phyloP scores from a whole-genome alignment of 2,113 vertebrate species.

The Notarius lentiginosus region DNA sequence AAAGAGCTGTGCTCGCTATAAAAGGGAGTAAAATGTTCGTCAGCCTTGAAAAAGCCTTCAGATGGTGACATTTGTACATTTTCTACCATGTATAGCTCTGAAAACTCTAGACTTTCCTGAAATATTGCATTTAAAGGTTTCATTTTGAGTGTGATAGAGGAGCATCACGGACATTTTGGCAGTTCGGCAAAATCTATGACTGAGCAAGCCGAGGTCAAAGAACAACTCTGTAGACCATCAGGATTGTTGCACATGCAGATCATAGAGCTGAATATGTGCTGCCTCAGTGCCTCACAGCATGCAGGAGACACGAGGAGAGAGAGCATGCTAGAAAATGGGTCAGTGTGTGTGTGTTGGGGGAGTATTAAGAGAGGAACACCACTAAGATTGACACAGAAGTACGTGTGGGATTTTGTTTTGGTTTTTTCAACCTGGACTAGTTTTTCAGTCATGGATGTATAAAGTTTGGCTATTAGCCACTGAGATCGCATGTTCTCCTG shows the following conservation, averaged over 20 bases:
- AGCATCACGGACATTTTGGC: not conserved
- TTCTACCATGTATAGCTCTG: too few relatives aligned
- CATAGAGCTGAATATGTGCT: slow-evolving; percentile 1
- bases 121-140: too few relatives aligned
- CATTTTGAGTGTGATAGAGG: too few relatives aligned
- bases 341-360: slow-evolving; percentile 63
- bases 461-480: not conserved
- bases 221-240: not conserved
- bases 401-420: not conserved
- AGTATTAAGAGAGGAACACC: slow-evolving; percentile 30
- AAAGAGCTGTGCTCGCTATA: too few relatives aligned
- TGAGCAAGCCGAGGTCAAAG: not conserved
- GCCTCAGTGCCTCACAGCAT: not conserved
- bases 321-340: slow-evolving; percentile 67
- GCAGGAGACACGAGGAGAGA: slow-evolving; percentile 35
- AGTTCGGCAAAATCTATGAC: not conserved
- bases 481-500: not conserved
- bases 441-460: not conserved
- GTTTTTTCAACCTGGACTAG: not conserved
- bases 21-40: too few relatives aligned
- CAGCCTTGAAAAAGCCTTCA: too few relatives aligned
- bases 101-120: too few relatives aligned
- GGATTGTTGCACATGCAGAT: not conserved
- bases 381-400: slow-evolving; percentile 1
- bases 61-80: too few relatives aligned